Conservation (phyloP, 2,888 invertebrate species). For the Epicampocera succincta region DNA sequence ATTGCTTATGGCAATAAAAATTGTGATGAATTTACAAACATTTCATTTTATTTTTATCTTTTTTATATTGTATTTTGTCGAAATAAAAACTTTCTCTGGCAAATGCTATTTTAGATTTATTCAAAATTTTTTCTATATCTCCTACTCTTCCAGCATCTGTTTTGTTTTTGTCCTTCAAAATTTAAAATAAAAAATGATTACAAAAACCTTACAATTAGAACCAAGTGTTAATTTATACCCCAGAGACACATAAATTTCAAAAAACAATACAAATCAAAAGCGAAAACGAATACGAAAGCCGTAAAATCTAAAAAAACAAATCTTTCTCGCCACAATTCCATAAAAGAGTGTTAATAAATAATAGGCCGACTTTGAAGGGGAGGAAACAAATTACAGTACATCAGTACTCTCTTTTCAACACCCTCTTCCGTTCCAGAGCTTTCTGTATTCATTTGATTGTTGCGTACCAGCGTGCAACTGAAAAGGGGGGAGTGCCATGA, state of each 20-base stretch:
- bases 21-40: neutral
- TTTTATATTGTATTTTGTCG: too few relatives aligned
- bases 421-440: slow-evolving; percentile 39
- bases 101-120: too few relatives aligned
- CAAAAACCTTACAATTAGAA: slow-evolving; percentile 47
- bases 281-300: too few relatives aligned
- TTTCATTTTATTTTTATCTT: too few relatives aligned
- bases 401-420: slow-evolving; percentile 19
- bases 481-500: slow-evolving; percentile 35
- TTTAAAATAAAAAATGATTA: slow-evolving; percentile 8
- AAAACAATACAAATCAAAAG: slow-evolving; percentile 3
- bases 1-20: slow-evolving; percentile 12
- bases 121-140: too few relatives aligned
- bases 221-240: slow-evolving; percentile 66
- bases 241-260: slow-evolving; percentile 59
- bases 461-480: neutral
- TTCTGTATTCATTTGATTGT: neutral
- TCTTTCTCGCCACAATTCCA: slow-evolving; percentile 58
- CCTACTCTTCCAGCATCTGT: too few relatives aligned
- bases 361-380: slow-evolving; percentile 51
- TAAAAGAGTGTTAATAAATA: slow-evolving; percentile 65
- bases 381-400: slow-evolving; percentile 26
- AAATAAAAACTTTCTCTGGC: too few relatives aligned
- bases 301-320: slow-evolving; percentile 53
- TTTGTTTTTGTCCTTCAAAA: slow-evolving; percentile 1